Conservation (phyloP, 2,113 vertebrate species). For the Eurystomus gularis region DNA sequence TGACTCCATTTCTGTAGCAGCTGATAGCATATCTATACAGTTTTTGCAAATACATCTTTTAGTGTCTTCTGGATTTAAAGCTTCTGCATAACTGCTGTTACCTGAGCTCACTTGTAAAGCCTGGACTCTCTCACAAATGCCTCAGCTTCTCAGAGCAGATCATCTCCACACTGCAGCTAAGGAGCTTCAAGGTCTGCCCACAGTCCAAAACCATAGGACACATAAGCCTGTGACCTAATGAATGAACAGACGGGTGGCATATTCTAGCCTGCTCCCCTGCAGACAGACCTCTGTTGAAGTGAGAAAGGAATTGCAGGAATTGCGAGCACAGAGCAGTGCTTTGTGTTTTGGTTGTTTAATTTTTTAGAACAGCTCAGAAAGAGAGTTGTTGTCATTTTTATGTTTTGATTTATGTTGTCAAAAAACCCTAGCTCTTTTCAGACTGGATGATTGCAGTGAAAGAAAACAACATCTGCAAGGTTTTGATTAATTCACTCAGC, state of each 20-base stretch:
- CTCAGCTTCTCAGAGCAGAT: not conserved
- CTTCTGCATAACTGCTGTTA: not conserved
- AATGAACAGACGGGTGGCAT: not conserved
- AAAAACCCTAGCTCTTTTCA: not conserved
- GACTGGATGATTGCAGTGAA: not conserved
- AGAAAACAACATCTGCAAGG: not conserved
- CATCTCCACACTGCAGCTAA: not conserved
- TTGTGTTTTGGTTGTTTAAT: not conserved
- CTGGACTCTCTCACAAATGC: not conserved
- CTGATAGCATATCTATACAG: not conserved
- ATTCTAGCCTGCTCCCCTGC: not conserved
- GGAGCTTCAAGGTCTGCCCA: not conserved
- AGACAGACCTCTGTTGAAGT: not conserved
- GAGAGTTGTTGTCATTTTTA: not conserved
- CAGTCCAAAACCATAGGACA: rapidly evolving
- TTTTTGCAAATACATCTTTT: not conserved
- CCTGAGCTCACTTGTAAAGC: not conserved
- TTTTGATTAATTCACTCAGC: not conserved
- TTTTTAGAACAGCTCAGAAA: not conserved
- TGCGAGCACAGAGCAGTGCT: not conserved
- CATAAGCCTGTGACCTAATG: not conserved
- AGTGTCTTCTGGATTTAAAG: not conserved
- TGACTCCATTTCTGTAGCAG: not conserved
- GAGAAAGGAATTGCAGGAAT: not conserved
- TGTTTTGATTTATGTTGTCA: not conserved